A percentile compares a stretch with the other conserved stretches of the same genome.
Evolutionary conservation across 2,113 vertebrate genomes (phyloP).

Genomic region (Eulemur macaco): DNA sequence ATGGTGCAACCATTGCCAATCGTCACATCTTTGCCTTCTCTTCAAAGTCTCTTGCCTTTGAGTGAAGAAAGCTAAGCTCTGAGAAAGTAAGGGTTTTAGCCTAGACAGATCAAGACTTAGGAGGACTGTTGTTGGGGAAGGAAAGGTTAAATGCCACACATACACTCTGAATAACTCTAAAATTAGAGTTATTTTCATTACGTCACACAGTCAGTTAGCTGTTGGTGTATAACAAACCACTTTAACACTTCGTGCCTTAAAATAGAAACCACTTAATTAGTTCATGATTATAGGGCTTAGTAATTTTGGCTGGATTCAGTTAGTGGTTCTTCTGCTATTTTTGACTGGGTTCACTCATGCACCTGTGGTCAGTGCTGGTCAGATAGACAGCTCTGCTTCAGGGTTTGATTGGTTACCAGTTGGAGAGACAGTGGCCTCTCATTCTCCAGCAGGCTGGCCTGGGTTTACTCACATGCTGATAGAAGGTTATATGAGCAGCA

Average conservation of each 20-base stretch:
- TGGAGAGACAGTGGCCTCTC: neutral
- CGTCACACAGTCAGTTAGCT: neutral
- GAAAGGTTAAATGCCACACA: neutral
- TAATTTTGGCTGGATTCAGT: neutral
- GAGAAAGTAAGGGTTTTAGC: neutral
- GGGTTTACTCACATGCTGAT: neutral
- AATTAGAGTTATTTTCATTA: neutral
- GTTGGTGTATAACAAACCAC: neutral
- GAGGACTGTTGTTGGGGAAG: neutral
- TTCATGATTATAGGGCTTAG: neutral
- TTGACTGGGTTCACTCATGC: neutral
- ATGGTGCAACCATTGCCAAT: neutral
- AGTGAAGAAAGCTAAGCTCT: neutral
- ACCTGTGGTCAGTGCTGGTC: neutral
- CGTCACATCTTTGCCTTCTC: neutral
- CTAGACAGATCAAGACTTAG: neutral
- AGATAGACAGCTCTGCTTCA: neutral
- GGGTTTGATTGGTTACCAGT: neutral
- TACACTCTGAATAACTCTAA: neutral
- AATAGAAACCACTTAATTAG: neutral
- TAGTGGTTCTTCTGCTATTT: neutral
- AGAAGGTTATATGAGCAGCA: neutral
- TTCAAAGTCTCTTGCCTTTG: neutral
- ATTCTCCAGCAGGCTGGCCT: neutral
- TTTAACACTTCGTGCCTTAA: neutral